Evolutionary conservation across 2,888 invertebrate species (phyloP), one percentile per base, ranked within the genome.

Genomic region (Rutpela maculata): DNA sequence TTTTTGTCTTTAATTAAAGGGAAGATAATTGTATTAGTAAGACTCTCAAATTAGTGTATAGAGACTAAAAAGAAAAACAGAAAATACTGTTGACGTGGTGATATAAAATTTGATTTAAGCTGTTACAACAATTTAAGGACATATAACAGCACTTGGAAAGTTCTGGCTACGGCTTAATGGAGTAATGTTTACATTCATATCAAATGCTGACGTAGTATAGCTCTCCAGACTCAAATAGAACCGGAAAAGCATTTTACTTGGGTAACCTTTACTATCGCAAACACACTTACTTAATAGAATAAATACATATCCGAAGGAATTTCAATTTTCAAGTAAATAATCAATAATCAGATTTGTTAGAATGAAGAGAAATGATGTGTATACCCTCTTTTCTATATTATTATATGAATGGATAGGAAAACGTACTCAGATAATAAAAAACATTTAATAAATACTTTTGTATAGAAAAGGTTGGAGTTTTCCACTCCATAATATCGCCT

Each of bases 161-260:
- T 84, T 83, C 81, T 79, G 81, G 83, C 80, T 83, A 75, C 76
- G 79, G 82, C 85, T 84, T 85, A 86, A 86, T 86, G 85, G 85
- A 85, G 81, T 84, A 84, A 81, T 86, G 86, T 87, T 87, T 87
- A 85, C 87, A 85, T 85, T 87, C 85, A 85, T 86, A 87, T 86
- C 86, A 85, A 85, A 84, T 83, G 81, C 84, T 84, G 85, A 84
- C 80, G 83, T 82, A 81, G 81, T 81, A 77, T 74, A 74, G 59
- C 70, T 74, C 74, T 73, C 75, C 74, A 78, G 76, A 79, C 81
- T 81, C 80, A 77, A 81, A 82, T 74, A 78, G 80, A 81, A 80
- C 77, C 76, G 75, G 78, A 75, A 79, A 83, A 80, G 80, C 82
- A 81, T 83, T 82, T 83, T 82, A 80, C 78, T 82, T 75, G 80